Evolutionary conservation across 2,113 vertebrate genomes (phyloP), one percentile per base, ranked within the genome.

Genomic region (human): DNA sequence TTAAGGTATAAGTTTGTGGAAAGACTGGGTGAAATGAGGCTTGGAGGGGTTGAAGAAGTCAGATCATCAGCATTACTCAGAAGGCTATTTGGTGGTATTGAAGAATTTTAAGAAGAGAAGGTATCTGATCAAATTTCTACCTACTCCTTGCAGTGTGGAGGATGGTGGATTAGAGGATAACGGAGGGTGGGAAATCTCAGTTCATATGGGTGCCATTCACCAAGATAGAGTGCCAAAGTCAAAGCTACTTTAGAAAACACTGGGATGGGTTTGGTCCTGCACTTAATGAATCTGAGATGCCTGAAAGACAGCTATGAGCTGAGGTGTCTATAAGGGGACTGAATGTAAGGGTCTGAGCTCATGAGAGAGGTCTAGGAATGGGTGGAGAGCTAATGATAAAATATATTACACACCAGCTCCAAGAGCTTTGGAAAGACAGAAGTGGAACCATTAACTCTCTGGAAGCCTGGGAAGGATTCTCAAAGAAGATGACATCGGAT

Each of bases 361-460:
- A 14, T 43, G 38, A 90, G 8, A 72, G 10, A 40, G 1, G 70
- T 52, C 48, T 89, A 85, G 27, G 22, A 45, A 50, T 10, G 20
- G 40, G 8, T 23, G 43, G 9, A 85, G 40, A 48, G 13, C 20
- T 57, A 52, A 35, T 13, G 3, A 91, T 8, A 86, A 81, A 85
- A 75, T 18, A 18, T 8, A 43, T 52, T 66, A 85, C 85, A 52
- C 23, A 32, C 2, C 25, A 2, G 32, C 2, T 61, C 32, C 32
- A 35, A 50, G 30, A 76, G 8, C 18, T 64, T 20, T 45, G 59
- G 3, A 2, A 64, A 48, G n/a, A 78, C 3, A 76, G 22, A 81
- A 8, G 4, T 23, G 7, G 18, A 73, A 22, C 11, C 57, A 16
- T 8, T 8, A 12, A 10, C 11, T 35, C 50, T 40, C 0, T 0